These are phyloP conservation scores for Cecidostiba fungosa DNA, from an alignment of 2,888 invertebrate genomes.

Conservation along the genomic window DNA sequence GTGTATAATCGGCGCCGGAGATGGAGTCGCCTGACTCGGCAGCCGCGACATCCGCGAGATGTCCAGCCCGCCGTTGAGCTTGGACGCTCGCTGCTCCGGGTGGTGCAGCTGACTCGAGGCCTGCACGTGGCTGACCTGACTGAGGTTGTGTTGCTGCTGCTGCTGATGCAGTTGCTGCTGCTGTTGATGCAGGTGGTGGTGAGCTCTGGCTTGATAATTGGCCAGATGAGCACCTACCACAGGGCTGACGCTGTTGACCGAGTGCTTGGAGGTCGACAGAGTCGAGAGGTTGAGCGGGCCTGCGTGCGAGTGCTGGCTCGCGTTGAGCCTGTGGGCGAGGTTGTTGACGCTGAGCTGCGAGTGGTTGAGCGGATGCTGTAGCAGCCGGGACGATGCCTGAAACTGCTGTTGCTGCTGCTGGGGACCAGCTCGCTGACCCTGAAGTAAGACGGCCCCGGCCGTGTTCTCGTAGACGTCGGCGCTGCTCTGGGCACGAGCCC, in stretches of 20 bases:
- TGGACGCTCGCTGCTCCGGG: constrained; percentile 71
- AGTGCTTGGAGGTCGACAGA: constrained; percentile 78
- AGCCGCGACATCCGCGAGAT: constrained; percentile 81
- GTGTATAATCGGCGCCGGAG: constrained; percentile 57
- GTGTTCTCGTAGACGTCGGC: constrained; percentile 77
- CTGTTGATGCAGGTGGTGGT: background rate
- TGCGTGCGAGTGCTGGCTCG: constrained; percentile 68
- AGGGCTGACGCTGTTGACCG: constrained; percentile 79
- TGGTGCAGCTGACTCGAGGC: constrained; percentile 59
- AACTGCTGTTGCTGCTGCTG: background rate
- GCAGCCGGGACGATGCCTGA: background rate
- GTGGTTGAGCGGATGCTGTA: constrained; percentile 75
- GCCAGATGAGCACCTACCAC: constrained; percentile 72
- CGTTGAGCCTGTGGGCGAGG: constrained; percentile 76
- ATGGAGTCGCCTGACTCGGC: constrained; percentile 70
- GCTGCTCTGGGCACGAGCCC: constrained; percentile 64
- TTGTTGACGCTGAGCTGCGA: constrained; percentile 80
- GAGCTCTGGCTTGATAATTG: constrained; percentile 47
- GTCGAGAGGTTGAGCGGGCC: constrained; percentile 75
- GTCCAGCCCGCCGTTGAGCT: constrained; percentile 83
- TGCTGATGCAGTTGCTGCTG: constrained; percentile 40
- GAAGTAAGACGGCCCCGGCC: constrained; percentile 36
- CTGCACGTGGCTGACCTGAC: constrained; percentile 52
- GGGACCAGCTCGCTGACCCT: constrained; percentile 69
- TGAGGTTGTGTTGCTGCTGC: constrained; percentile 15